Evolutionary conservation across 2,113 vertebrate genomes (phyloP), one percentile per base, ranked within the genome.

Genomic region (Indri indri): DNA sequence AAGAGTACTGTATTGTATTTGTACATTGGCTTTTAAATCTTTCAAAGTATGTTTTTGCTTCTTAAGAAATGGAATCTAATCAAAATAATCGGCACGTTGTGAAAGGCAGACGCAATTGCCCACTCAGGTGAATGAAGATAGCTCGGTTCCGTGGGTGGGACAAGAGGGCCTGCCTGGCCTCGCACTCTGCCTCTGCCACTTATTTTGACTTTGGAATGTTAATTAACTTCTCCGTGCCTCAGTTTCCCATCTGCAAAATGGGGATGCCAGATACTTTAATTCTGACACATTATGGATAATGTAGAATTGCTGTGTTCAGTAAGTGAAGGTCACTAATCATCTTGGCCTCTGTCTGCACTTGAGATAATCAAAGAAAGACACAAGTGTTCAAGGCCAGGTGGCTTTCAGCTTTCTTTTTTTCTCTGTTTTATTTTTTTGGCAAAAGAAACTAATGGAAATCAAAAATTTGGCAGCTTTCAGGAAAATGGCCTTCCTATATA

Each of bases 111-210:
- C 3, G 0, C 6, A 17, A 32, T 9, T 81, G 23, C 23, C 9
- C 37, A 37, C 45, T 45, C 45, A 16, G 5, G 13, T 22, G 52
- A 37, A 65, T 37, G 45, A 54, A 22, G 45, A 5, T 45, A 25
- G 59, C 3, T 59, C 18, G 5, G 20, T 6, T 32, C 11, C 23
- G 25, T 25, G 14, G 37, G 3, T 14, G 37, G 25, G 4, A 37
- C 13, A 8, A 8, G 20, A 4, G 5, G 2, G 66, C 0, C 25
- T 25, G 11, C 23, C 32, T 57, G 57, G 32, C 2, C 22, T 30
- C 65, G 5, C 1, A 42, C 30, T 47, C 42, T 2, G 17, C 2
- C n/a, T 91, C 6, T 37, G 27, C 9, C 34, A 45, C 34, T 70
- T 50, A 18, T 20, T 42, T 45, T 23, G 76, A 22, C 47, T 25